Base-by-base conservation (phyloP, 2,888 invertebrate species). In the Catocala sponsa region DNA sequence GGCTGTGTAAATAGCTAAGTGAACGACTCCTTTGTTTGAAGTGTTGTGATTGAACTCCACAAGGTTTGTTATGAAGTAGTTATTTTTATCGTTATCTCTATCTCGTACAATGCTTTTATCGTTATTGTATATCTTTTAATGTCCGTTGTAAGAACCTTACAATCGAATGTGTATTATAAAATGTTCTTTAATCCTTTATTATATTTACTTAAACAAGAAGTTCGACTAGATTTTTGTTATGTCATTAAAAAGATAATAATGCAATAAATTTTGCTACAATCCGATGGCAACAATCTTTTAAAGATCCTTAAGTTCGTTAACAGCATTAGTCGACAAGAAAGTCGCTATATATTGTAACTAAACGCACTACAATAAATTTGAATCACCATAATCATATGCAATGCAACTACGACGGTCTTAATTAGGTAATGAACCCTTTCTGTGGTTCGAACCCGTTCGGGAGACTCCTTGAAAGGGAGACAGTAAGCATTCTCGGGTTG, bases 341-440 rank as follows among this genome's bases (percentile, higher is more conserved):
- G 60, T 47, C 1, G 25, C 55, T 48, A 59, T 64, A 62, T 51
- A 58, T 55, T 62, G 44, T 0, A 49, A 44, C 52, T 46, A 55
- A 68, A 69, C 47, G 32, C 48, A 54, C 35, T 59, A 33, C 59
- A 59, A 72, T 76, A 70, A 73, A 75, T 70, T 72, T 68, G 57
- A 67, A 68, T 63, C 48, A 55, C 71, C 61, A 69, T 76, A 75
- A 74, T 78, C 72, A 74, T 77, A 69, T 59, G 43, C 55, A 79
- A 78, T 63, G 63, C 61, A 73, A 78, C 66, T 77, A 78, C 83
- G 81, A 83, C 74, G 74, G 64, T 63, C 69, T 70, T 87, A 87
- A 88, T 89, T 89, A 89, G 72, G 70, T 85, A 84, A 87, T 89
- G 85, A 86, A 85, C 83, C 79, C 74, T 15, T 65, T 63, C 46